Conservation (phyloP, 2,888 invertebrate genomes). For the Dastarcus helophoroides region DNA sequence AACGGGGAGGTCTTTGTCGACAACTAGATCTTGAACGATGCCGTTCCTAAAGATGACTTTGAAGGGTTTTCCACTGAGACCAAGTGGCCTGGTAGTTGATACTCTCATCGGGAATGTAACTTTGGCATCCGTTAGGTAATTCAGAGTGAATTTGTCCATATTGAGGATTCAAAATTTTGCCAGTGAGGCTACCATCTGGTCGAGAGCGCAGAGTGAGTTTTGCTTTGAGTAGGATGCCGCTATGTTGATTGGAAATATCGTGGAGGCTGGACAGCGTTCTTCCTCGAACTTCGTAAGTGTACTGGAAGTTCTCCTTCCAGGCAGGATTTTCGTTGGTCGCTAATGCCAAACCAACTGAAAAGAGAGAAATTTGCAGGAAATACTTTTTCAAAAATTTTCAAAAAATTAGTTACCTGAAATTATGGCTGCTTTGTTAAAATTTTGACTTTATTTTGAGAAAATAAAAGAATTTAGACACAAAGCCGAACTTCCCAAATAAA, state of each 20-base stretch:
- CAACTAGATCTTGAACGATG: conserved; percentile 44
- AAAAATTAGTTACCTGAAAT: too few species aligned
- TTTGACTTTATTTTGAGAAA: too few species aligned
- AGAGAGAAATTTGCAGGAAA: too few species aligned
- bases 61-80: conserved; percentile 47
- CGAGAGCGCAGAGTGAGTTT: conserved; percentile 43
- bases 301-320: conserved; percentile 47
- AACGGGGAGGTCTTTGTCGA: conserved; percentile 43
- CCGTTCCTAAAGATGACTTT: conserved; percentile 50
- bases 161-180: conserved; percentile 39
- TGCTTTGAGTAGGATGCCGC: conserved; percentile 44
- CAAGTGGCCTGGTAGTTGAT: conserved; percentile 43
- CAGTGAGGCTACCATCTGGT: conserved; percentile 33
- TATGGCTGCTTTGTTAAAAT: too few species aligned
- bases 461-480: too few species aligned
- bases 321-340: conserved; percentile 32
- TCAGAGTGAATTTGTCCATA: conserved; percentile 40
- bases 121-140: conserved; percentile 40
- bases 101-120: conserved; percentile 37
- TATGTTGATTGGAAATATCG: conserved; percentile 42
- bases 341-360: conserved; percentile 28
- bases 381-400: too few species aligned
- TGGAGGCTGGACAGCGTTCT: conserved; percentile 47
- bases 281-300: conserved; percentile 45
- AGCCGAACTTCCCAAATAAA: too few species aligned